Evolutionary conservation across 2,888 invertebrate genomes (phyloP).

Genomic region (Morpho helenor): DNA sequence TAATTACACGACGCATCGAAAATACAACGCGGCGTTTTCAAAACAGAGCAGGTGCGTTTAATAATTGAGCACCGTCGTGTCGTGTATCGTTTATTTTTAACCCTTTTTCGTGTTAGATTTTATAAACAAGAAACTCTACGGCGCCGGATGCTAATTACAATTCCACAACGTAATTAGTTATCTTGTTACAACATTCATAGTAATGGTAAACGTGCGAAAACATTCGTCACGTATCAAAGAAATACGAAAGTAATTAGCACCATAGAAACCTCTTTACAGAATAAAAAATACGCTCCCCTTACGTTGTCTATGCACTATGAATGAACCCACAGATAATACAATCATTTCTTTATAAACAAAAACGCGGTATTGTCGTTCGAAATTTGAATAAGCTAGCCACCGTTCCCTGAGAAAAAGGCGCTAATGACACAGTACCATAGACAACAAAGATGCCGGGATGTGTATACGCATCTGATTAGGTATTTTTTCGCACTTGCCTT

Average conservation of each 20-base stretch:
- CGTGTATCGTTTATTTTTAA: too few relatives aligned
- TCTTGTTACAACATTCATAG: slow-evolving; percentile 46
- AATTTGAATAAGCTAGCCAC: slow-evolving; percentile 59
- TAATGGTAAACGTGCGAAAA: slow-evolving; percentile 56
- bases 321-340: slow-evolving; percentile 36
- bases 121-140: slow-evolving; percentile 16
- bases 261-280: slow-evolving; percentile 30
- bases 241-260: slow-evolving; percentile 63
- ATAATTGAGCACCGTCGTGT: too few relatives aligned
- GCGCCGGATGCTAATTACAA: slow-evolving; percentile 25
- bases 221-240: slow-evolving; percentile 39
- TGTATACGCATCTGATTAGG: slow-evolving; percentile 68
- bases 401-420: slow-evolving; percentile 51
- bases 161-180: slow-evolving; percentile 50
- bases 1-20: too few relatives aligned
- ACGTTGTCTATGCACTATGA: slow-evolving; percentile 33
- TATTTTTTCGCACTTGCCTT: slow-evolving; percentile 63
- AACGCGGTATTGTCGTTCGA: slow-evolving; percentile 59
- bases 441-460: slow-evolving; percentile 63
- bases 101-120: too few relatives aligned
- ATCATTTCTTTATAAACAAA: slow-evolving; percentile 66
- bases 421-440: slow-evolving; percentile 63
- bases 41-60: background rate
- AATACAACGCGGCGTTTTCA: too few relatives aligned
- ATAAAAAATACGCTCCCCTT: slow-evolving; percentile 37